phyloP scores from a whole-genome alignment of 2,113 vertebrate genomes.

The Myotis davidii region DNA sequence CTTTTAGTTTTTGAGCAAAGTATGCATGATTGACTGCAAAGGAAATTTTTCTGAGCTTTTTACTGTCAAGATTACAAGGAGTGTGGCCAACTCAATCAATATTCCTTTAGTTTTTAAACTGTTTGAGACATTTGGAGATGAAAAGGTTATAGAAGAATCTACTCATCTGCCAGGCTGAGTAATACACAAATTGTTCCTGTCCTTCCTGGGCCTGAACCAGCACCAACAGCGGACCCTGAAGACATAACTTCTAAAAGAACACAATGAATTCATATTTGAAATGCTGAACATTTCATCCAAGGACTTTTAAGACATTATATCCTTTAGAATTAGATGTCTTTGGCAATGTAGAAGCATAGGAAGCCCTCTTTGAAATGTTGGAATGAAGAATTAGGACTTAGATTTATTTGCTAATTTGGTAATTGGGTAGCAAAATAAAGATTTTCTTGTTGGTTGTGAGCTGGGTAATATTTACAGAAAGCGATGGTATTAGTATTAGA shows the following conservation, averaged over 20 bases:
- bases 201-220: constrained; percentile 20
- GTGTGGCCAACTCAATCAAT: background rate
- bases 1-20: background rate
- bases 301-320: background rate
- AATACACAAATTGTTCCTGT: constrained; percentile 57
- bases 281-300: constrained; percentile 45
- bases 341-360: background rate
- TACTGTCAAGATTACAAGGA: background rate
- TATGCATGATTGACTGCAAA: background rate
- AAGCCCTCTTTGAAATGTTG: background rate
- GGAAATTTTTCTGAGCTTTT: background rate
- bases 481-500: background rate
- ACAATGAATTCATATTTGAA: constrained; percentile 28
- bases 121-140: constrained; percentile 51
- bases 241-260: constrained; percentile 44
- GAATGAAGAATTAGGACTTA: background rate
- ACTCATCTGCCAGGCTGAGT: constrained; percentile 45
- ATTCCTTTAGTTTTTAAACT: constrained; percentile 40
- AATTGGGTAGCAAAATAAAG: background rate
- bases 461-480: background rate
- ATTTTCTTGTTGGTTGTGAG: background rate
- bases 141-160: constrained; percentile 45
- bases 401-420: background rate
- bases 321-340: background rate
- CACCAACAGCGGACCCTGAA: background rate